Base-by-base conservation (phyloP, 1,140 invertebrate genomes). In the Diorhabda elongata region DNA sequence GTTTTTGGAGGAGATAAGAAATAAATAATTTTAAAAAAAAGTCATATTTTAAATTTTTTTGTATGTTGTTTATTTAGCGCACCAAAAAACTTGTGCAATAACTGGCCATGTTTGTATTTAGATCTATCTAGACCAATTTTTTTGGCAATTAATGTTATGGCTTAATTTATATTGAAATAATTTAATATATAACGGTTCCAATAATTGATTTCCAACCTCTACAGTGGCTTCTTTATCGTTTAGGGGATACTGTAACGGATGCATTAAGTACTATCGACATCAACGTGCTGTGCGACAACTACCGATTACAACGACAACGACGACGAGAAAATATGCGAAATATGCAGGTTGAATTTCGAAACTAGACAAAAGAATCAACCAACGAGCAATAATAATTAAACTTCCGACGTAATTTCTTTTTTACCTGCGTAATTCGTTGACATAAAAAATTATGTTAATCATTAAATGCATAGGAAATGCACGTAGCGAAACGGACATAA, bases 271-370 rank as follows among this genome's bases (percentile, higher is more conserved):
- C 47, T 52, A 52, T 52, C 47, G n/a, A 52, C 47, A 52, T 52
- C 47, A n/a, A 52, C 47, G 47, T 52, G 47, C 6, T 52, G 47
- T 52, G 47, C 47, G 47, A 52, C 47, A 52, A 52, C 47, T 52
- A 52, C 47, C 47, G n/a, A 52, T 9, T 52, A 52, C 47, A 52
- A 52, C n/a, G 47, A 52, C 47, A 52, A 52, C 47, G 47, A 52
- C 47, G 47, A 52, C 47, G 47, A 52, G 47, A n/a, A 52, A 52
- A 3, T 52, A 52, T 52, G 47, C 47, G 47, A 52, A 52, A 52
- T 52, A 52, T 52, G 47, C 47, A 52, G 47, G 47, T 52, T 52
- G 47, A 52, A 52, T 52, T 52, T 52, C 47, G 47, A 52, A 52
- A 52, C 47, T 52, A 52, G 47, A 52, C 47, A 52, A 52, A 52